phyloP scores from a whole-genome alignment of 2,888 invertebrate genomes.

The Cryptocephalus primarius region DNA sequence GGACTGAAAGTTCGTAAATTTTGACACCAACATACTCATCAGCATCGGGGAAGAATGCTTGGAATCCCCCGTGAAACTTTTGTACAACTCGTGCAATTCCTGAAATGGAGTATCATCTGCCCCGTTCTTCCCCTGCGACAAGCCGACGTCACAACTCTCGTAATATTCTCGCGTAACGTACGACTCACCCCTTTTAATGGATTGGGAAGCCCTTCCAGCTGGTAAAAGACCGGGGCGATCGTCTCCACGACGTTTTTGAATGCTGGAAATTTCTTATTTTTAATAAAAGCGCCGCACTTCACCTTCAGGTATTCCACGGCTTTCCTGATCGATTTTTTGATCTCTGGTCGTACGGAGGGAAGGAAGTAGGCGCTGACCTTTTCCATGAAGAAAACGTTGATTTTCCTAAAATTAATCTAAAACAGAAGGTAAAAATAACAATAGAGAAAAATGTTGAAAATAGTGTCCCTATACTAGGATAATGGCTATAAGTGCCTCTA shows the following conservation, averaged over 20 bases:
- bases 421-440: not conserved
- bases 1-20: no score
- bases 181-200: constrained; percentile 6
- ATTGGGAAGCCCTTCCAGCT: constrained; percentile 6
- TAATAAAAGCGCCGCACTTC: constrained; percentile 3
- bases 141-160: no score
- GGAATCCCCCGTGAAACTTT: constrained; percentile 15
- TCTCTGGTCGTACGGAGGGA: constrained; percentile 26
- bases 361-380: constrained; percentile 3
- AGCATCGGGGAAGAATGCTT: not conserved
- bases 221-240: constrained; percentile 2
- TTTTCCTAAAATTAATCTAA: constrained; percentile 11
- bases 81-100: constrained; percentile 22
- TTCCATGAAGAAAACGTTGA: constrained; percentile 13
- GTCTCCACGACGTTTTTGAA: constrained; percentile 5
- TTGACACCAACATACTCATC: no score
- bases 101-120: no score
- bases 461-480: no score
- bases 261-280: constrained; percentile 29
- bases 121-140: no score
- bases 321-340: constrained; percentile 40
- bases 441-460: not conserved
- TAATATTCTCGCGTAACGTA: constrained; percentile 5
- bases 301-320: constrained; percentile 42
- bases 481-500: no score